Base-by-base conservation (phyloP, 2,888 invertebrate species). In the Pyrochroa serraticornis region DNA sequence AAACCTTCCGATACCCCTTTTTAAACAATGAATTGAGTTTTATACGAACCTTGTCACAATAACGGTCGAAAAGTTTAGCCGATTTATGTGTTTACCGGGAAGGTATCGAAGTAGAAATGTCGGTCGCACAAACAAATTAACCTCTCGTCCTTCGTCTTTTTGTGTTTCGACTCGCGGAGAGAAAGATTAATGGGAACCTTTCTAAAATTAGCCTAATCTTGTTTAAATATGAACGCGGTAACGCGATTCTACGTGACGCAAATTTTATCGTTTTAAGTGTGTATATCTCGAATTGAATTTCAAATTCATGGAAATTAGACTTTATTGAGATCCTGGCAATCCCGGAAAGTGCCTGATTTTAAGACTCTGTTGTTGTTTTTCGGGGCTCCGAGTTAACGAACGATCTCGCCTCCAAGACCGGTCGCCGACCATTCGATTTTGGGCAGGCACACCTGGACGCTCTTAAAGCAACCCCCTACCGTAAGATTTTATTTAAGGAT, bases 191-290 rank as follows among this genome's bases (percentile, higher is more conserved):
- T 65, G 62, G 66, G 50, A 67, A 66, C 67, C 65, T 66, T 63
- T 68, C 58, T 62, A 56, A 59, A 69, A 68, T 69, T 66, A 68
- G 64, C 67, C 68, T 69, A 69, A 69, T 69, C 67, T 68, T 64
- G 66, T 69, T 68, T 69, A 69, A 69, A 69, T 69, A 69, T 69
- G 65, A 68, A 63, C 66, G 65, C 65, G 65, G 64, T 68, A 65
- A 66, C 65, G 61, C 63, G 65, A 64, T 60, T 65, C 68, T 68
- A 68, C 68, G 68, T 68, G 67, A 68, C 64, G 65, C 62, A 68
- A 68, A 69, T 69, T 69, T 67, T 68, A 69, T 69, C 67, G 66
- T 67, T 69, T 67, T 67, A 69, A 69, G 67, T 67, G 69, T 67
- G 66, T 67, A 67, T 67, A 63, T 68, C 67, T 65, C 60, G 64